Base-by-base conservation (phyloP, 2,797 vertebrate species). In the Syngnathus rostellatus region DNA sequence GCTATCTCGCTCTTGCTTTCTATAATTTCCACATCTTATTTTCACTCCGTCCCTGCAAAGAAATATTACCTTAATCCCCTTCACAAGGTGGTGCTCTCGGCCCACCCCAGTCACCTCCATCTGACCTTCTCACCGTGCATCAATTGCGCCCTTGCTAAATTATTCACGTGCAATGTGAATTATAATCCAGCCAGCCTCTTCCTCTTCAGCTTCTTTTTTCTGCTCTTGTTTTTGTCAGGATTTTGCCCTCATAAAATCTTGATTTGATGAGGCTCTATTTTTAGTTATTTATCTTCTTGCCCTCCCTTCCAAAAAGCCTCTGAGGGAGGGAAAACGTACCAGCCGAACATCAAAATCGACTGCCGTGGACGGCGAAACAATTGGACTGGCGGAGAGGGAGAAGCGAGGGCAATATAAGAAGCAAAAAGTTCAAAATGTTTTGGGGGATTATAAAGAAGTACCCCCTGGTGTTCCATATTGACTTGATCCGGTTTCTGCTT, bases 231-330 rank as follows among this genome's bases (percentile, higher is more conserved):
- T 77, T 77, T 62, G 69, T 75, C 14, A 73, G 72, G 76, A 77
- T 64, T 39, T 63, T 68, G 14, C 64, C 70, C 69, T 70, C 64
- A 75, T 87, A 37, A 72, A 69, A 77, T 79, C 76, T 81, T 82
- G 57, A 72, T 77, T 83, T 67, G 73, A 76, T 59, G 64, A 66
- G 61, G 38, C 51, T 19, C 77, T 85, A 81, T 86, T 85, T 88
- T 81, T 83, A 85, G 76, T 57, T 38, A 25, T 65, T 78, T 68
- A 23, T 75, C 81, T 73, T 73, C 71, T 73, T 53, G 68, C 48
- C 45, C 67, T 53, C 16, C 50, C 19, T 76, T 72, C 75, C 65
- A 59, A 73, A 72, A 70, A 37, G 67, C 50, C 72, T 72, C 63
- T 2, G 63, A 70, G 72, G 65, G 55, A 39, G 39, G 64, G 64